Evolutionary conservation across 2,113 vertebrate genomes (phyloP).

Genomic region (Stegostoma tigrinum): DNA sequence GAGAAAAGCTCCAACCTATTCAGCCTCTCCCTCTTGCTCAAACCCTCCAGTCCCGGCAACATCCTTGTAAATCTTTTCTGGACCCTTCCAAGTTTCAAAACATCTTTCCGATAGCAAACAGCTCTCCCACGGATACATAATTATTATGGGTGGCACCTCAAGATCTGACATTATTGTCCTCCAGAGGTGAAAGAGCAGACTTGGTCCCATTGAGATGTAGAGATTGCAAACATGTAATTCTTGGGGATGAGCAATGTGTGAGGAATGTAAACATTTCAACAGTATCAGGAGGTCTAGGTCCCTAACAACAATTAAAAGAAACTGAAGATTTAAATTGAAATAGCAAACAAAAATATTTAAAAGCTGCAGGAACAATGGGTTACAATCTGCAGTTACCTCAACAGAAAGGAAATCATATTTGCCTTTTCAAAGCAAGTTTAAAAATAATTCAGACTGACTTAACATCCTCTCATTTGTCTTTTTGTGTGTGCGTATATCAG

Average conservation of each 20-base stretch:
- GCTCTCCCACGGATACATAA: too few relatives aligned
- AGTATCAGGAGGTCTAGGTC: not conserved
- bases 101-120: too few relatives aligned
- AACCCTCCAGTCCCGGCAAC: too few relatives aligned
- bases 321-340: not conserved
- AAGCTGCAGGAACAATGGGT: not conserved
- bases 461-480: not conserved
- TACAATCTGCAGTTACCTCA: not conserved
- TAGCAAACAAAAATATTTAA: not conserved
- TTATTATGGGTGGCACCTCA: not conserved
- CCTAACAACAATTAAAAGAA: not conserved
- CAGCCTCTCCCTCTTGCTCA: too few relatives aligned
- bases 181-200: not conserved
- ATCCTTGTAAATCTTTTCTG: too few relatives aligned
- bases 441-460: constrained; percentile 1
- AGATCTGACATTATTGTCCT: not conserved
- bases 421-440: not conserved
- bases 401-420: not conserved
- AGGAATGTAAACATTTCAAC: not conserved
- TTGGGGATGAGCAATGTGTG: not conserved
- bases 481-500: not conserved
- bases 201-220: not conserved
- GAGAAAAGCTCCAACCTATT: too few relatives aligned
- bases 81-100: too few relatives aligned
- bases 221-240: not conserved